Evolutionary conservation across 1,140 invertebrate species (phyloP).

Genomic region (Scaptomyza hsui): DNA sequence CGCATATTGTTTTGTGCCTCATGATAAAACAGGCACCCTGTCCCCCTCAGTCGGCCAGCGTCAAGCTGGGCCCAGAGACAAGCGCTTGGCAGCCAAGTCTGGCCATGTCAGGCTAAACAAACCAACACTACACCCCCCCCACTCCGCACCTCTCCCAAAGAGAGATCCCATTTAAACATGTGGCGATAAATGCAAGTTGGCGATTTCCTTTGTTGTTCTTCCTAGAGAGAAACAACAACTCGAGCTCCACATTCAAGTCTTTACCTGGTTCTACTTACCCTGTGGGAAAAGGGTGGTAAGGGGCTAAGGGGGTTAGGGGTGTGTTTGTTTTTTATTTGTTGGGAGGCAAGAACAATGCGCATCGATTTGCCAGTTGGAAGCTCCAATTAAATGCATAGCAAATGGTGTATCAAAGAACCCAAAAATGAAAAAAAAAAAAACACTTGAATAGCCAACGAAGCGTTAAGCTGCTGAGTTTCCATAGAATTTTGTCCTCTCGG

Average conservation of each 20-base stretch:
- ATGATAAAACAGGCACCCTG: neutral
- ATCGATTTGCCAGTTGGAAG: slow-evolving; percentile 39
- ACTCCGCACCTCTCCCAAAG: neutral
- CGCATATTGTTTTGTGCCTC: slow-evolving; percentile 44
- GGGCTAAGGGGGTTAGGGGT: neutral
- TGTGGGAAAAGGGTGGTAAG: neutral
- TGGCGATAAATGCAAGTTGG: slow-evolving; percentile 73
- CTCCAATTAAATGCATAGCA: slow-evolving; percentile 46
- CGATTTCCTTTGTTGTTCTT: slow-evolving; percentile 66
- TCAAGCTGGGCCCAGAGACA: slow-evolving; percentile 61
- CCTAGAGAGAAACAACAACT: slow-evolving; percentile 24
- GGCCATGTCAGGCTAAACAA: slow-evolving; percentile 34
- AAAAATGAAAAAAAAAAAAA: neutral
- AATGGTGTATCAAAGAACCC: slow-evolving; percentile 26
- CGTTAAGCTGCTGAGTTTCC: slow-evolving; percentile 21
- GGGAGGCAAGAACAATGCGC: slow-evolving; percentile 27
- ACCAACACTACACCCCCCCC: neutral
- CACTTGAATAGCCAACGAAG: slow-evolving; percentile 5
- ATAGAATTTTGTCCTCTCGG: neutral
- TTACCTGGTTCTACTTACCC: slow-evolving; percentile 7
- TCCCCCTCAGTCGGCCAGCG: slow-evolving; percentile 18
- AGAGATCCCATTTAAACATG: slow-evolving; percentile 19
- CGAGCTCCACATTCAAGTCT: slow-evolving; percentile 39
- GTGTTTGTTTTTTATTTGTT: no score
- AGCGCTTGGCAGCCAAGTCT: slow-evolving; percentile 54